These are phyloP conservation scores for Sphaeridia pumilis DNA, from an alignment of 2,888 invertebrate species.

Conservation along the genomic window DNA sequence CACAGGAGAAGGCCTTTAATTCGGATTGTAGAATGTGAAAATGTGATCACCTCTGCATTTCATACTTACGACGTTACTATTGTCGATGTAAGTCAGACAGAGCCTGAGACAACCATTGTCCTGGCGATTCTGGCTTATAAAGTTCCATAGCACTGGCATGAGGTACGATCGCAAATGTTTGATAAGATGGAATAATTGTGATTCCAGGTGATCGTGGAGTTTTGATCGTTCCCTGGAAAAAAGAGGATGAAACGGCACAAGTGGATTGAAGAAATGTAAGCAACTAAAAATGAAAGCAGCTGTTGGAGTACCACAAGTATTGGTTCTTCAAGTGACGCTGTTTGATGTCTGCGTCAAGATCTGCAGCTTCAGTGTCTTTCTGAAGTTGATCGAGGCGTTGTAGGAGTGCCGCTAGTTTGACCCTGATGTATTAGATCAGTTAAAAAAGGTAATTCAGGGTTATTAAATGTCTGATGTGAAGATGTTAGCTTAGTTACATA, in stretches of 20 bases:
- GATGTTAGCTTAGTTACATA: slow-evolving; percentile 21
- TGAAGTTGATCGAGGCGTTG: slow-evolving; percentile 22
- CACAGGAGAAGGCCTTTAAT: too few relatives aligned
- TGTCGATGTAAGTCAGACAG: too few relatives aligned
- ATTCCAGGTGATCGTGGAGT: slow-evolving; percentile 31
- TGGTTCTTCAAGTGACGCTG: slow-evolving; percentile 32
- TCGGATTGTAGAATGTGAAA: too few relatives aligned
- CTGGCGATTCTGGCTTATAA: slow-evolving; percentile 24
- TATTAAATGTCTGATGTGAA: neutral
- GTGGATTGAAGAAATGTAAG: too few relatives aligned
- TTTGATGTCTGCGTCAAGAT: slow-evolving; percentile 30
- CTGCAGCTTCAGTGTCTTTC: slow-evolving; percentile 28
- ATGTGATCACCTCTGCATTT: too few relatives aligned
- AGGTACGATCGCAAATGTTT: slow-evolving; percentile 24
- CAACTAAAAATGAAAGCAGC: neutral
- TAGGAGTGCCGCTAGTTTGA: slow-evolving; percentile 24
- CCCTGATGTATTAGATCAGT: slow-evolving; percentile 16
- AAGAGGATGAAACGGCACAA: neutral
- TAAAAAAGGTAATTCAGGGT: neutral
- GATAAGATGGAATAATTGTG: slow-evolving; percentile 26
- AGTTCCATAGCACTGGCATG: slow-evolving; percentile 32
- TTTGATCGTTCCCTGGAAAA: slow-evolving; percentile 26
- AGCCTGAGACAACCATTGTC: too few relatives aligned
- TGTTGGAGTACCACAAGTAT: slow-evolving; percentile 24
- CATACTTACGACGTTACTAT: too few relatives aligned